These are phyloP conservation scores for Tyria jacobaeae DNA, from an alignment of 2,888 invertebrate species.

Conservation along the genomic window DNA sequence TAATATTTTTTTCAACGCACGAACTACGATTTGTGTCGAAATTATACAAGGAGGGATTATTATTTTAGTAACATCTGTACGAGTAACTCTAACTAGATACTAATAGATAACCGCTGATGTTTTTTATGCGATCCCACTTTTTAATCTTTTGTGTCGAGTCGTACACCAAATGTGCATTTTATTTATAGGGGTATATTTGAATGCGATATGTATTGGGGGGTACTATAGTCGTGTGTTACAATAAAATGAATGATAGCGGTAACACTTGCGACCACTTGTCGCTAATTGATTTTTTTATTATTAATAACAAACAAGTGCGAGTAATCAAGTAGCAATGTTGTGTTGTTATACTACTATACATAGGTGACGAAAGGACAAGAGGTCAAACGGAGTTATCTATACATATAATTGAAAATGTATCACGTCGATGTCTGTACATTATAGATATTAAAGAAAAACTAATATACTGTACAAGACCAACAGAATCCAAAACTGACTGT, in stretches of 20 bases:
- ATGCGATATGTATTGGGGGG: conserved; percentile 58
- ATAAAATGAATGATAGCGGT: conserved; percentile 74
- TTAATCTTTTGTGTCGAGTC: conserved; percentile 79
- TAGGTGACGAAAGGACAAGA: conserved; percentile 16
- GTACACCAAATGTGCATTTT: conserved; percentile 82
- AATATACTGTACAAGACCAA: too few species aligned
- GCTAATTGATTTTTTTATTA: conserved; percentile 76
- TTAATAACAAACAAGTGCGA: conserved; percentile 64
- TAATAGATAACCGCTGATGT: conserved; percentile 85
- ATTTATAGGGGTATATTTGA: conserved; percentile 74
- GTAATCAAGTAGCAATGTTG: conserved; percentile 41
- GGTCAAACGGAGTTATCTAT: conserved; percentile 4
- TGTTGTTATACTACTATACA: conserved; percentile 30
- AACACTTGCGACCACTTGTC: conserved; percentile 82
- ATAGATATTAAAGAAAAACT: too few species aligned
- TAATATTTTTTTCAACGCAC: conserved; percentile 60
- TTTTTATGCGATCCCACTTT: conserved; percentile 81
- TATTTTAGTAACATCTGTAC: conserved; percentile 83
- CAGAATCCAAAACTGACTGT: too few species aligned
- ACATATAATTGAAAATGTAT: too few species aligned
- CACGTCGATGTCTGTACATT: too few species aligned
- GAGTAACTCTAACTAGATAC: conserved; percentile 84
- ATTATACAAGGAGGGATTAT: conserved; percentile 69
- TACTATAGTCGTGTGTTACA: conserved; percentile 50
- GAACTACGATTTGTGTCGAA: conserved; percentile 56